Base-by-base conservation (phyloP, 2,888 invertebrate species). In the Coelopa pilipes region DNA sequence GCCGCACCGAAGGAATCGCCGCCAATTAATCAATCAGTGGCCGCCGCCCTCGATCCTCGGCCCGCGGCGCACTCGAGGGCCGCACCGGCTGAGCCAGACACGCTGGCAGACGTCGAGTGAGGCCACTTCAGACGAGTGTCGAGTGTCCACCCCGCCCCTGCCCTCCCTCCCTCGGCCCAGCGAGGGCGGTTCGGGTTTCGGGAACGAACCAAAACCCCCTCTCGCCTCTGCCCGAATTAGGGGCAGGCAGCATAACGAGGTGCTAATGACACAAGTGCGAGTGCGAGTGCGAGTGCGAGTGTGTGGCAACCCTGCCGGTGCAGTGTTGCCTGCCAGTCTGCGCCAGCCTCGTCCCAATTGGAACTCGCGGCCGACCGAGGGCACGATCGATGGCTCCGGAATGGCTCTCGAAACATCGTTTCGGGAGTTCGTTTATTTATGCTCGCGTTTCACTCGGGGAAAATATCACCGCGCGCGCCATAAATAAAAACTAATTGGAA, bases 201-300 rank as follows among this genome's bases (percentile, higher is more conserved):
- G n/a, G n/a, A n/a, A n/a, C n/a, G n/a, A n/a, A n/a, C n/a, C n/a
- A n/a, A n/a, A n/a, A n/a, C n/a, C n/a, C n/a, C n/a, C n/a, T n/a
- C n/a, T n/a, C 70, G 74, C 73, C 34, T 59, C 77, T 76, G 81
- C 80, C 79, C 79, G 81, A 84, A 84, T 83, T 84, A 83, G 81
- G 80, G 80, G 82, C 81, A 81, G 80, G 80, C 80, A 83, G 80
- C 84, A 82, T 85, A 85, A 84, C 84, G 84, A 81, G 83, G 84
- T 84, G 84, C 80, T 84, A 84, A 84, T 84, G 83, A 83, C 81
- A 81, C 80, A 83, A 85, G 83, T 84, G 85, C 78, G 70, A 66
- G 76, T 75, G 74, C 74, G 70, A 74, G 57, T 34, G 57, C 68
- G 74, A 60, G 68, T 75, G 60, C 49, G n/a, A 21, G 71, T 72